Evolutionary conservation across 2,113 vertebrate species (phyloP).

Genomic region (Hipposideros armiger): DNA sequence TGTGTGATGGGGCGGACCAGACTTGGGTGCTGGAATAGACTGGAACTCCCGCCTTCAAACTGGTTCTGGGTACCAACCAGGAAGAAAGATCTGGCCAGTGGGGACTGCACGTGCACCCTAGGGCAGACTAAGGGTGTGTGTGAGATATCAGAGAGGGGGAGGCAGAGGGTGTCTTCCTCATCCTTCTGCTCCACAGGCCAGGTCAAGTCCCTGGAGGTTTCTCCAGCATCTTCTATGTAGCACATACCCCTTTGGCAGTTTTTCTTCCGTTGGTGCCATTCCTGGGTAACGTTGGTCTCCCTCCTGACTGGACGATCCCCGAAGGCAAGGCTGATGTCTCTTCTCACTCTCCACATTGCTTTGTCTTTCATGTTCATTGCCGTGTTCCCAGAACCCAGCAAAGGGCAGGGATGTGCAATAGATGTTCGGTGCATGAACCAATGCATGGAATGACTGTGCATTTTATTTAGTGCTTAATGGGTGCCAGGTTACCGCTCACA

Average conservation of each 20-base stretch:
- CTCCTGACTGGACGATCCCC: neutral
- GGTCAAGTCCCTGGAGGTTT: neutral
- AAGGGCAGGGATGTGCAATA: rapidly evolving
- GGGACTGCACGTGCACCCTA: rapidly evolving
- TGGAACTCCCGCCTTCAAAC: neutral
- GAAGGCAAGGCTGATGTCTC: rapidly evolving
- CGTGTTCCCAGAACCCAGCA: neutral
- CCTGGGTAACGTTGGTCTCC: rapidly evolving
- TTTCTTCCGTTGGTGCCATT: neutral
- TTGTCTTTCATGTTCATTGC: neutral
- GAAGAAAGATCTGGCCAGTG: neutral
- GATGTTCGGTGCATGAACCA: neutral
- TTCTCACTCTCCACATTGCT: too few species aligned
- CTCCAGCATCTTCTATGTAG: neutral
- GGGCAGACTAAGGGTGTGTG: too few species aligned
- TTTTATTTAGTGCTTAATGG: neutral
- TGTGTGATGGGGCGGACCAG: too few species aligned
- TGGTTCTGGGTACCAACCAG: neutral
- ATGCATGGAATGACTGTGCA: rapidly evolving
- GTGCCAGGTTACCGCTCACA: rapidly evolving
- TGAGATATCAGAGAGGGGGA: neutral
- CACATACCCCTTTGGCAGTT: rapidly evolving
- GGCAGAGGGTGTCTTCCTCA: neutral
- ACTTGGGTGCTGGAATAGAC: neutral
- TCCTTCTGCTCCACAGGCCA: rapidly evolving